A percentile compares a stretch with the other conserved stretches of the same genome.
Conservation (phyloP, 2,797 vertebrate genomes). For the Tragopan temminckii region DNA sequence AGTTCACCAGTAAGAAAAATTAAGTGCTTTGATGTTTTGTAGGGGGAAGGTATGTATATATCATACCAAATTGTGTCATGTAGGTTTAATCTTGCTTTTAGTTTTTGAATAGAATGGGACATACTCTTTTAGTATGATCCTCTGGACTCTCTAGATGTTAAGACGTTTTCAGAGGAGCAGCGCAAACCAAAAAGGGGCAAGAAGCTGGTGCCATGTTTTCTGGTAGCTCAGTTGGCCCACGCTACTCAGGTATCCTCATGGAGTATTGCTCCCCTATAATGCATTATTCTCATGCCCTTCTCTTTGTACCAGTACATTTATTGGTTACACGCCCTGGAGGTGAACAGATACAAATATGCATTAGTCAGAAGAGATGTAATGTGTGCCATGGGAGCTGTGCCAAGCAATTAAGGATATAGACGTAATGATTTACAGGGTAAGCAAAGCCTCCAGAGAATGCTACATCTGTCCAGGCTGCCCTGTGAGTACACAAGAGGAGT, state of each 20-base stretch:
- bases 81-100: not conserved
- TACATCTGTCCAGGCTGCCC: not conserved
- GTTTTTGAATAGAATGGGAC: not conserved
- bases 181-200: not conserved
- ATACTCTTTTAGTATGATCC: not conserved
- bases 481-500: not conserved
- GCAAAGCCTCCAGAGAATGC: not conserved
- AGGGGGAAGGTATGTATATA: not conserved
- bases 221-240: not conserved
- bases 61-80: not conserved
- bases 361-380: constrained; percentile 39
- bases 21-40: not conserved
- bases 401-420: constrained; percentile 46
- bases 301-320: not conserved
- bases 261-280: not conserved
- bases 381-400: constrained; percentile 44
- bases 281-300: not conserved
- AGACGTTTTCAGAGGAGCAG: not conserved
- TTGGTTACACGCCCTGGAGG: not conserved
- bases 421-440: constrained; percentile 11
- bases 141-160: not conserved
- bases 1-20: not conserved
- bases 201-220: not conserved
- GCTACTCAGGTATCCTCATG: not conserved
- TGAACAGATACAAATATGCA: not conserved